Evolutionary conservation across 1,140 invertebrate species (phyloP).

Genomic region (Drosophila malerkotliana): DNA sequence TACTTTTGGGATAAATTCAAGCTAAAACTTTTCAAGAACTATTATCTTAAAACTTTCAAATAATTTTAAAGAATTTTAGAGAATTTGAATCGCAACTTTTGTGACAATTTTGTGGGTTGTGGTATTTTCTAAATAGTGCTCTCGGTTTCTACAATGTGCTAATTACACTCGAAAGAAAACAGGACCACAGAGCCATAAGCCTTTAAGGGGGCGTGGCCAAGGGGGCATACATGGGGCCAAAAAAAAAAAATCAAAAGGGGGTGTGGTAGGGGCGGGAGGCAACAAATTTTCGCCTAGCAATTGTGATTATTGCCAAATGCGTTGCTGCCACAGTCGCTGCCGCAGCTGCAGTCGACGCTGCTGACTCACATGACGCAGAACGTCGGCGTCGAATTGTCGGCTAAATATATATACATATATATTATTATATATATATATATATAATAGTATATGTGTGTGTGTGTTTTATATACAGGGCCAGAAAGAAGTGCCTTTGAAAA

Average conservation of each 20-base stretch:
- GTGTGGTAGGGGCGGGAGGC: conserved; percentile 18
- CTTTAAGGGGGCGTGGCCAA: conserved; percentile 17
- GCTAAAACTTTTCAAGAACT: too few relatives aligned
- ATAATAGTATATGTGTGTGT: not conserved
- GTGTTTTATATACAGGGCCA: conserved; percentile 26
- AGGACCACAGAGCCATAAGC: conserved; percentile 55
- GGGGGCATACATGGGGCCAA: conserved; percentile 30
- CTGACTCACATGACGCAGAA: conserved; percentile 81
- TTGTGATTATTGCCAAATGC: conserved; percentile 43
- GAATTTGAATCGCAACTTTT: not conserved
- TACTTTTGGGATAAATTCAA: too few relatives aligned
- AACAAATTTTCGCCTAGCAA: conserved; percentile 58
- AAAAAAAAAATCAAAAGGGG: conserved; percentile 13
- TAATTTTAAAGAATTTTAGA: too few relatives aligned
- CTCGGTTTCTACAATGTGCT: conserved; percentile 61
- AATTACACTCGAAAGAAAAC: conserved; percentile 65
- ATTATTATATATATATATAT: not conserved
- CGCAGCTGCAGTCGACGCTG: conserved; percentile 18
- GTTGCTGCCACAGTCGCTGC: conserved; percentile 28
- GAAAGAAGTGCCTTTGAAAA: conserved; percentile 69
- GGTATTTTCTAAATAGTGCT: not conserved
- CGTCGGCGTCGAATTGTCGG: conserved; percentile 68
- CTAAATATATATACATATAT: conserved; percentile 28
- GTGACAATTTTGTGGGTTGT: conserved; percentile 22
- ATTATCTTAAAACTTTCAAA: not conserved